These are phyloP conservation scores for Drosophila nr. perissopoda DNA, from an alignment of 2,888 invertebrate genomes.

Conservation along the genomic window DNA sequence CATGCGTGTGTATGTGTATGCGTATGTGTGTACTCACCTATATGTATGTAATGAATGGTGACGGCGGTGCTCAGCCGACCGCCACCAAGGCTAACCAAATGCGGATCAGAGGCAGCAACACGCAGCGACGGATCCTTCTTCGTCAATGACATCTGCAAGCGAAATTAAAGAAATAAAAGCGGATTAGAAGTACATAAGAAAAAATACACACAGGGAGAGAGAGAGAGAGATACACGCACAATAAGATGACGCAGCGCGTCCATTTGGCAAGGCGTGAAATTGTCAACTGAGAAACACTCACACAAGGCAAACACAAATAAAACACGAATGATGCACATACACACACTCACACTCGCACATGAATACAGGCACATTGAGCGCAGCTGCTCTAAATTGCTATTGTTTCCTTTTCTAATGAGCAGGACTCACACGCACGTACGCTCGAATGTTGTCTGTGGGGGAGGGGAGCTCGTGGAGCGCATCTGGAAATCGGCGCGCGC, in stretches of 20 bases:
- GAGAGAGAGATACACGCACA: conserved; percentile 1
- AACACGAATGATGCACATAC: conserved; percentile 8
- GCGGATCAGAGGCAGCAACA: conserved; percentile 92
- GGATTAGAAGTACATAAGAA: neutral
- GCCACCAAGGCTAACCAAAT: conserved; percentile 95
- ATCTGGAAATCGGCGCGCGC: neutral
- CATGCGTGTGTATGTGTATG: neutral
- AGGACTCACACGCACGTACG: conserved; percentile 38
- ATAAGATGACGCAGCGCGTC: conserved; percentile 43
- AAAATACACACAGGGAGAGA: neutral
- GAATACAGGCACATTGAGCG: conserved; percentile 17
- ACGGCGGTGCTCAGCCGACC: conserved; percentile 96
- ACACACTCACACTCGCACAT: neutral
- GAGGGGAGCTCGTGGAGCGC: conserved; percentile 1
- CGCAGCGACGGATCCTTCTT: conserved; percentile 86
- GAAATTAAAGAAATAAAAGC: conserved; percentile 31
- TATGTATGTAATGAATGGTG: conserved; percentile 94
- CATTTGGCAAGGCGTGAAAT: conserved; percentile 61
- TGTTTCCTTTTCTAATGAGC: conserved; percentile 37
- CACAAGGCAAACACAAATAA: conserved; percentile 29
- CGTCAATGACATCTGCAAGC: conserved; percentile 84
- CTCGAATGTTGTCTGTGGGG: neutral
- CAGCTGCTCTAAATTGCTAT: conserved; percentile 60
- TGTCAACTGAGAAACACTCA: conserved; percentile 50
- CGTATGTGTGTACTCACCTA: conserved; percentile 87